Evolutionary conservation across 2,888 invertebrate genomes (phyloP).

Genomic region (Siphlonurus alternatus): DNA sequence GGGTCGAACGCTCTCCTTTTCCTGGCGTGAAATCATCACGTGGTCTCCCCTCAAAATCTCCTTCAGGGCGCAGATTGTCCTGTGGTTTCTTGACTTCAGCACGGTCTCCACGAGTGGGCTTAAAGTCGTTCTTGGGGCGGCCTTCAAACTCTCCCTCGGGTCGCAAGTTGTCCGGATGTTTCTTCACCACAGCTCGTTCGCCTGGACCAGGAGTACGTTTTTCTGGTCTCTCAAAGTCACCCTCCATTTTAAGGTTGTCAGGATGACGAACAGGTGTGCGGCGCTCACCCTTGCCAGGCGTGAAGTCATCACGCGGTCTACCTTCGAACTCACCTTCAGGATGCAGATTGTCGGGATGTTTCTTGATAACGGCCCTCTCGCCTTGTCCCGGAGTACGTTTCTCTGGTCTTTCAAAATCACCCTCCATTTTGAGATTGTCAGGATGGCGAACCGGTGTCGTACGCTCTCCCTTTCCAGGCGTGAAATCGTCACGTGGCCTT

Average conservation of each 20-base stretch:
- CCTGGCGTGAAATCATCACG: constrained; percentile 37
- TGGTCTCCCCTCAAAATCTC: constrained; percentile 18
- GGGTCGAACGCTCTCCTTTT: constrained; percentile 26
- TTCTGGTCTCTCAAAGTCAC: constrained; percentile 22
- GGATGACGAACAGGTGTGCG: constrained; percentile 13
- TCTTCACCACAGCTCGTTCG: constrained; percentile 29
- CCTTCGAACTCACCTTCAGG: constrained; percentile 26
- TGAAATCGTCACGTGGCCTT: constrained; percentile 7
- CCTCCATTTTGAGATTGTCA: constrained; percentile 34
- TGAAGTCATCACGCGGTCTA: constrained; percentile 6
- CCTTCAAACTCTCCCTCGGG: constrained; percentile 40
- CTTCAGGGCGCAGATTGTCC: constrained; percentile 16
- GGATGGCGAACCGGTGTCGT: constrained; percentile 27
- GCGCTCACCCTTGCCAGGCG: constrained; percentile 16
- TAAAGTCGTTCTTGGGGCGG: constrained; percentile 22
- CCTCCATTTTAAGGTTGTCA: constrained; percentile 24
- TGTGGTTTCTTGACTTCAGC: constrained; percentile 16
- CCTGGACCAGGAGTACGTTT: constrained; percentile 29
- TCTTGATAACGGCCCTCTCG: constrained; percentile 12
- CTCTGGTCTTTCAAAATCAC: constrained; percentile 23
- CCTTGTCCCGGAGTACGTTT: constrained; percentile 30
- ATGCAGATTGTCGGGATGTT: constrained; percentile 17
- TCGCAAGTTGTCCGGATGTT: constrained; percentile 36
- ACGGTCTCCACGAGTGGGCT: constrained; percentile 24
- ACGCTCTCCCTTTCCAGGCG: constrained; percentile 19